Base-by-base conservation (phyloP, 2,888 invertebrate genomes). In the Athalia circularis region DNA sequence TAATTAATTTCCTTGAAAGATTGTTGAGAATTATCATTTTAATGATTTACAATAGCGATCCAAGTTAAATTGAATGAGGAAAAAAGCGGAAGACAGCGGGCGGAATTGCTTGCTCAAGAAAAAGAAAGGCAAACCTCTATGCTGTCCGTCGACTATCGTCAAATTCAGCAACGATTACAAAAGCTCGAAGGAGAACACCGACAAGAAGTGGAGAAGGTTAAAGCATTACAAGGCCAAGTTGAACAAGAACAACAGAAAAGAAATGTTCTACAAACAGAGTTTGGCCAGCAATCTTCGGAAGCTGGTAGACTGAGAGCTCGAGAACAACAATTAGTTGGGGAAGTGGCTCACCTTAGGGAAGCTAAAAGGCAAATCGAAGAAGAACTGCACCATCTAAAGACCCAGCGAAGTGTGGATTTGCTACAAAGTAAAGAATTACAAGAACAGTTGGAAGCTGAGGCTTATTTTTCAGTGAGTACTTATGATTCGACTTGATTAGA, bases 121-220 rank as follows among this genome's bases (percentile, higher is more conserved):
- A 96, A 97, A 86, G 98, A 99, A 89, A 93, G 98, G 0, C 97
- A 98, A 90, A 96, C 98, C 89, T 98, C 97, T 9, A 98, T 98
- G 96, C 92, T 98, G 52, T 96, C 96, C 29, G 97, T 99, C 3
- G 99, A 99, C 91, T 96, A 98, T 89, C 93, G 97, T n/a, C 98
- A 98, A 91, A 95, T 98, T 87, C 97, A 97, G 88, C 96, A 97
- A 88, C 94, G 97, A 79, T 91, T 98, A 81, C 96, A 97, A 88
- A 97, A 97, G 88, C 91, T 98, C 7, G 97, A 98, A 91, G 96
- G 96, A n/a, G 98, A 98, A 91, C 95, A 96, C 87, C 93, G 96
- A 5, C 96, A 97, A 89, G 97, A 97, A 91, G 92, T 94, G 29
- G 97, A 97, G 87, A 92, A 95, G 91, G 96, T 95, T 59, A 94